Evolutionary conservation across 2,113 vertebrate species (phyloP), one percentile per base, ranked within the genome.

Genomic region (Ginglymostoma cirratum): DNA sequence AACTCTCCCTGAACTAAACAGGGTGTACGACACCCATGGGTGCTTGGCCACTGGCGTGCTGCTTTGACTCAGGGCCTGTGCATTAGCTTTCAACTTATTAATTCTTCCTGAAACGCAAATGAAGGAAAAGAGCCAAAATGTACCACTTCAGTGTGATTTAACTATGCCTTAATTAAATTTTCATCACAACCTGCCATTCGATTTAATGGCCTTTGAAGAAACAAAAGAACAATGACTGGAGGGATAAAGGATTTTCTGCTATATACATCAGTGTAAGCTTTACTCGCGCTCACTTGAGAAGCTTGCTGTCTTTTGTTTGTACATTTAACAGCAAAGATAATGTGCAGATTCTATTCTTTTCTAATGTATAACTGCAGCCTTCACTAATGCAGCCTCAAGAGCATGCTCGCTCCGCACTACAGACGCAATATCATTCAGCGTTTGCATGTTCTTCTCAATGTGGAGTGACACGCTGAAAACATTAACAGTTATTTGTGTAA

Each of bases 181-280:
- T 99, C 99, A 99, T 98, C 98, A 98, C 98, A 99, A 99, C 98
- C 99, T 99, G 98, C 98, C 98, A 98, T 98, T 99, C 98, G 98
- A 98, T 98, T 99, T 98, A 99, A 99, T 99, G 98, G 98, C 97
- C 98, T 99, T 98, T 98, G 98, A 93, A 98, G 98, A 98, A 98
- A 98, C 98, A 99, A 98, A 98, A 97, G 98, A 98, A 99, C 98
- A 99, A 99, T 98, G 97, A 98, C 97, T 97, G 96, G 97, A 97
- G 97, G 97, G 98, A 98, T 97, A 98, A 98, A 97, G 97, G 97
- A 98, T 98, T 98, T 98, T 98, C 98, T 97, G 98, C 97, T 97
- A 97, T 96, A 97, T 96, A 94, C 97, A 97, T 97, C 97, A 52
- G 24, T 97, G 97, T 97, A 97, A 97, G 97, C 97, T 98, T 97